phyloP scores from a whole-genome alignment of 2,797 vertebrate species.

The Pyrocephalus nanus region DNA sequence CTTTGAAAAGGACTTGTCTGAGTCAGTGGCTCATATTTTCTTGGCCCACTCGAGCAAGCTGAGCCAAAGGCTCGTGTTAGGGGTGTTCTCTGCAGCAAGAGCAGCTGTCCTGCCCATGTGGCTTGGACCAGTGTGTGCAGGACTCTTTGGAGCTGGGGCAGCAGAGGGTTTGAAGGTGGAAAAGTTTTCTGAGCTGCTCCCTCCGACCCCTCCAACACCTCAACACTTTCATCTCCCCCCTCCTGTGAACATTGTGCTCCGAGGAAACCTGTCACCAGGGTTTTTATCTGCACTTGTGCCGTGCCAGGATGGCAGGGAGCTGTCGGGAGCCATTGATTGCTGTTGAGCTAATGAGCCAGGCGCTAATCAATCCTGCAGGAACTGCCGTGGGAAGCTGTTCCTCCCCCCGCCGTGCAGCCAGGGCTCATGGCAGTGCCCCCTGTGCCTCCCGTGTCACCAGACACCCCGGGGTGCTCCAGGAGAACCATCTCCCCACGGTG shows the following conservation, averaged over 20 bases:
- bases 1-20: neutral
- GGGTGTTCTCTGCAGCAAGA: accelerated
- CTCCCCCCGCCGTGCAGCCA: neutral
- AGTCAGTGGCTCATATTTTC: neutral
- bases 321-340: constrained; percentile 34
- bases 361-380: constrained; percentile 16
- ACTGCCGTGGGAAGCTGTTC: neutral
- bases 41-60: neutral
- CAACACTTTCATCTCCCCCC: neutral
- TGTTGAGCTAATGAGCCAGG: constrained; percentile 37
- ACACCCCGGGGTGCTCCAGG: neutral
- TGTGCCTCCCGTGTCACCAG: neutral
- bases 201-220: neutral
- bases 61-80: accelerated
- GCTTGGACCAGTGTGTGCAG: accelerated
- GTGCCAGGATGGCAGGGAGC: neutral
- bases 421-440: neutral
- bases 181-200: neutral
- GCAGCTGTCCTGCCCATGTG: accelerated
- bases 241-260: accelerated
- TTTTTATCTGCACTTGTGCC: neutral
- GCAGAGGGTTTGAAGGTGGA: neutral
- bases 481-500: neutral
- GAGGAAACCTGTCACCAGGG: neutral
- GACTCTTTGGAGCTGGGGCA: neutral